Base-by-base conservation (phyloP, 2,113 vertebrate genomes). In the Dicaeum eximium region DNA sequence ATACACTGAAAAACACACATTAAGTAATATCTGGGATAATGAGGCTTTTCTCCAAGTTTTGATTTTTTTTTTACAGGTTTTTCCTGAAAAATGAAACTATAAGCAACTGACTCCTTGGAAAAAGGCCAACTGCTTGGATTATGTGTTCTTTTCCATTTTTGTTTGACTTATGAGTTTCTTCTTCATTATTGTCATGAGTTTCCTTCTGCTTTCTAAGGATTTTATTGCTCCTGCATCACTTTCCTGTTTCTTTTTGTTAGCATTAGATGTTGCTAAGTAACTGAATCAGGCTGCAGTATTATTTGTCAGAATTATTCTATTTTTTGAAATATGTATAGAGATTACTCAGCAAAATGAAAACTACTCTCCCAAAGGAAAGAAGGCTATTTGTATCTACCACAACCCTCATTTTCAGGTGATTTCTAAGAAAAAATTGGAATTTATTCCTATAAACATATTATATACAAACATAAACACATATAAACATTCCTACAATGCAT, bases 221-320 rank as follows among this genome's bases (percentile, higher is more conserved):
- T 51, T 91, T 70, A 65, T 20, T 80, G 57, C 66, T 56, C 11
- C 66, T 70, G 19, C 37, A 58, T 56, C 38, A 62, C 38, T 70
- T 80, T 38, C 17, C 47, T n/a, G 7, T 62, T 89, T 88, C 51
- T 74, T 89, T 92, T 50, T 61, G 11, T 62, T 95, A 88, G 51
- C 45, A 58, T 65, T 86, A 86, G 80, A 73, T 42, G 84, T 83
- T 95, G 87, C 93, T 90, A 88, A 90, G 91, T 77, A 90, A 95
- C 91, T n/a, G 44, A 95, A 75, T 54, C 15, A 16, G 61, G 16
- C 56, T 86, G 40, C 8, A 5, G 44, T 79, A 61, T 35, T 79
- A 66, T 33, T 83, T 67, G 56, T 20, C 38, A 50, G 19, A 84
- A 67, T 25, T 85, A 37, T 65, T 78, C 30, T 61, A 7, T 42